phyloP scores from a whole-genome alignment of 2,113 vertebrate genomes.

The Phyllostomus hastatus region DNA sequence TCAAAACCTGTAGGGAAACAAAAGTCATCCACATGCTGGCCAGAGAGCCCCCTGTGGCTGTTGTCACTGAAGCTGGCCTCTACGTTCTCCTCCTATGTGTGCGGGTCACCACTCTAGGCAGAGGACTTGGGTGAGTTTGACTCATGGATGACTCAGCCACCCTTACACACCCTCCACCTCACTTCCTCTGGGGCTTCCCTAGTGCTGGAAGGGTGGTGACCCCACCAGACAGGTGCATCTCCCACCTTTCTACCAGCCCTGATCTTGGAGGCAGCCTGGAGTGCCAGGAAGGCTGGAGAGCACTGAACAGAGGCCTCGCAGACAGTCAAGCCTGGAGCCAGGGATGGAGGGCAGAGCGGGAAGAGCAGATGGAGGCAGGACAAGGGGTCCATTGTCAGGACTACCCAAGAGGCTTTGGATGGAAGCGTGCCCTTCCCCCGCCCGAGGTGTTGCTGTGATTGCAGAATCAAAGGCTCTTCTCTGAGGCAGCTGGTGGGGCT shows the following conservation, averaged over 20 bases:
- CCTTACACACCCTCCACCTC: accelerated
- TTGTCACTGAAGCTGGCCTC: not conserved
- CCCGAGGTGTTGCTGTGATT: not conserved
- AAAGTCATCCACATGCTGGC: not conserved
- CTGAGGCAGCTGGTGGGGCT: constrained; percentile 24
- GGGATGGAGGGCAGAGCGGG: not conserved
- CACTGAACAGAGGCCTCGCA: not conserved
- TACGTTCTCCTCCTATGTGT: not conserved
- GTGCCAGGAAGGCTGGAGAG: not conserved
- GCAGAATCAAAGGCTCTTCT: constrained; percentile 43
- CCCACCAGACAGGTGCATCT: not conserved
- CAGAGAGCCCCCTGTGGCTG: not conserved
- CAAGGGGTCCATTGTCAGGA: constrained; percentile 44
- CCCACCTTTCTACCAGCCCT: not conserved
- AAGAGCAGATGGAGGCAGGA: constrained; percentile 21
- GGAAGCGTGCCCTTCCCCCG: not conserved
- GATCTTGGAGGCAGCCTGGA: not conserved
- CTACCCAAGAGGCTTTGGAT: not conserved
- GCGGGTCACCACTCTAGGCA: not conserved
- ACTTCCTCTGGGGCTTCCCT: not conserved
- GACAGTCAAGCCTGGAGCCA: not conserved
- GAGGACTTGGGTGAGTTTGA: not conserved
- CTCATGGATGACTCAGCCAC: not conserved
- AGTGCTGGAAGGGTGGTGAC: too few species aligned
- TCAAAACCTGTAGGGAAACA: constrained; percentile 61